Percentiles rank a stretch among this genome's conserved stretches.
phyloP scores from a whole-genome alignment of 2,113 vertebrate genomes.

The Meriones unguiculatus region DNA sequence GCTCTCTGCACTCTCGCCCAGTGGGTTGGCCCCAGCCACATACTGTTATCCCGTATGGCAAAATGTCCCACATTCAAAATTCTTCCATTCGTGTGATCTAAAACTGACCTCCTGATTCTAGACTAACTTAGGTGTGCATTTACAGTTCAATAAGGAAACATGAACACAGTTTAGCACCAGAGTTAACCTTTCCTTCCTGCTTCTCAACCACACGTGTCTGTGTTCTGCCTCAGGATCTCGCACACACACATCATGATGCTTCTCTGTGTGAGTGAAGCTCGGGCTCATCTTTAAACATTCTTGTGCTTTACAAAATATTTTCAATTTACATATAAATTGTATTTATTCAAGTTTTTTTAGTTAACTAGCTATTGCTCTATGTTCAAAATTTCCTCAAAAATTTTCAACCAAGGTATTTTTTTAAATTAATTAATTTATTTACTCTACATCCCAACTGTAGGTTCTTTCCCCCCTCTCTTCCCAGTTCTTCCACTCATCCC shows the following conservation, averaged over 20 bases:
- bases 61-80: slow-evolving; percentile 62
- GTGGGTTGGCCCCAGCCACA: slow-evolving; percentile 52
- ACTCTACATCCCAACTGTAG: not conserved
- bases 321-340: not conserved
- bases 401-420: not conserved
- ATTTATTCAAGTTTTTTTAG: not conserved
- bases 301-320: not conserved
- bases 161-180: not conserved
- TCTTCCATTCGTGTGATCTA: slow-evolving; percentile 70
- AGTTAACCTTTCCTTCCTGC: not conserved
- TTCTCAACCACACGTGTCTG: too few relatives aligned
- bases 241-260: not conserved
- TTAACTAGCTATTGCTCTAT: not conserved
- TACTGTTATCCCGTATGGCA: slow-evolving; percentile 73
- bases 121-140: slow-evolving; percentile 66
- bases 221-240: not conserved
- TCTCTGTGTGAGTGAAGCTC: not conserved
- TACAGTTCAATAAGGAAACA: slow-evolving; percentile 53
- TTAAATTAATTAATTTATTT: not conserved
- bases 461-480: not conserved
- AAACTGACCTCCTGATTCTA: not conserved
- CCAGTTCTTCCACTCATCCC: not conserved
- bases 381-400: not conserved
- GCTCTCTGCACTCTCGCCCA: slow-evolving; percentile 70
- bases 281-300: not conserved